Conservation (phyloP, 2,888 invertebrate genomes). For the Chydorus sphaericus region DNA sequence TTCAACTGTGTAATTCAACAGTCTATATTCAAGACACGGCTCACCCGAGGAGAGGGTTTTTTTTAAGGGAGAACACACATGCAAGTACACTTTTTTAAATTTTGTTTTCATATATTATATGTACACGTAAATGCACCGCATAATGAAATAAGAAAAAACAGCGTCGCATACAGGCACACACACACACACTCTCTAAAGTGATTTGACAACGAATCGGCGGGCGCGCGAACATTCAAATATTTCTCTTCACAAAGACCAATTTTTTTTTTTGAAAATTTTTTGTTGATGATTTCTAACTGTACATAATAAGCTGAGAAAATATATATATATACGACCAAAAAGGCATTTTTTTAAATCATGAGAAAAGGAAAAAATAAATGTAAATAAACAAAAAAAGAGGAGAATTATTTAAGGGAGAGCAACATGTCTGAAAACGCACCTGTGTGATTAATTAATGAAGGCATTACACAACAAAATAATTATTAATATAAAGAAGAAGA, state of each 20-base stretch:
- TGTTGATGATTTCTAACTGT: slow-evolving; percentile 4
- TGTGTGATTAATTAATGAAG: too few species aligned
- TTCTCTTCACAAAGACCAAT: too few species aligned
- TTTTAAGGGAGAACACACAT: too few species aligned
- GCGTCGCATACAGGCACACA: too few species aligned
- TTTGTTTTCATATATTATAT: not conserved
- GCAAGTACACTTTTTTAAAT: not conserved
- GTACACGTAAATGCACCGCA: slow-evolving; percentile 4
- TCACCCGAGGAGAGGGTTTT: slow-evolving; percentile 3
- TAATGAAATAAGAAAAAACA: not conserved
- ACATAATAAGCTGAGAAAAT: slow-evolving; percentile 4
- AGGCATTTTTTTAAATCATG: too few species aligned
- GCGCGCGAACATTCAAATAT: not conserved
- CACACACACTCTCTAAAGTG: too few species aligned
- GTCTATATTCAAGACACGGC: not conserved
- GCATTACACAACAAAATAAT: too few species aligned
- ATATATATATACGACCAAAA: not conserved
- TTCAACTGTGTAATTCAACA: slow-evolving; percentile 6
- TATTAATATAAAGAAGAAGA: too few species aligned
- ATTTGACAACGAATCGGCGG: not conserved
- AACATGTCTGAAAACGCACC: not conserved
- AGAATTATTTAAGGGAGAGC: not conserved
- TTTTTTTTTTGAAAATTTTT: too few species aligned
- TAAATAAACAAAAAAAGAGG: not conserved
- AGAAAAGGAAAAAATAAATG: not conserved